Evolutionary conservation across 1,140 invertebrate species (phyloP), one percentile per base, ranked within the genome.

Genomic region (Orius laevigatus): DNA sequence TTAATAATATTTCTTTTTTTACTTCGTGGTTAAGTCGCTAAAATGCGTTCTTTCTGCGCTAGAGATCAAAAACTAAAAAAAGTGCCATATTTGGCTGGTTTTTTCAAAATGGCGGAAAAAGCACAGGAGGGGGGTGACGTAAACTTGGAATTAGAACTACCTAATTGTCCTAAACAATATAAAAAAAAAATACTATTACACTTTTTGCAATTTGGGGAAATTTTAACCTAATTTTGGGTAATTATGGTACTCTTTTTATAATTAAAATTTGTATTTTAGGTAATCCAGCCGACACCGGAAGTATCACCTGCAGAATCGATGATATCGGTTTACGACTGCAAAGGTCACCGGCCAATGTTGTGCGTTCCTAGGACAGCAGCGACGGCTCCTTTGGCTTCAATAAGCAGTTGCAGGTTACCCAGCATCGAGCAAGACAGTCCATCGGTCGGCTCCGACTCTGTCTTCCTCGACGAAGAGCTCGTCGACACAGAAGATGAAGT

Each of bases 281-380:
- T 80, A 33, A 82, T 79, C 43, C 76, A 81, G 59, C 76, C 80
- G 15, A 83, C 80, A n/a, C 80, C 80, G 8, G 76, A 78, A 34
- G 68, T 81, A 11, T 86, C 83, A n/a, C 83, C 83, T 0, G 81
- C 80, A 61, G 77, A 75, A 2, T 86, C 81, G 58, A 79, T 84
- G 58, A 62, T 59, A 12, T 68, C 66, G 31, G 59, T 73, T 5
- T 67, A 69, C 51, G 63, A 62, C 8, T 42, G 40, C 11, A 18
- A 42, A 14, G 18, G 18, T 3, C 14, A 18, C 4, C 60, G 59
- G 5, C 52, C 51, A 15, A 55, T 32, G 6, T 39, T 51, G 16
- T 32, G 39, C n/a, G 48, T 59, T 4, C 59, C 57, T 5, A 60
- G 70, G 45, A 58, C 75, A 34, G 82, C 82, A 5, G 81, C 82